Conservation (phyloP, 2,113 vertebrate genomes). For the Takifugu flavidus region DNA sequence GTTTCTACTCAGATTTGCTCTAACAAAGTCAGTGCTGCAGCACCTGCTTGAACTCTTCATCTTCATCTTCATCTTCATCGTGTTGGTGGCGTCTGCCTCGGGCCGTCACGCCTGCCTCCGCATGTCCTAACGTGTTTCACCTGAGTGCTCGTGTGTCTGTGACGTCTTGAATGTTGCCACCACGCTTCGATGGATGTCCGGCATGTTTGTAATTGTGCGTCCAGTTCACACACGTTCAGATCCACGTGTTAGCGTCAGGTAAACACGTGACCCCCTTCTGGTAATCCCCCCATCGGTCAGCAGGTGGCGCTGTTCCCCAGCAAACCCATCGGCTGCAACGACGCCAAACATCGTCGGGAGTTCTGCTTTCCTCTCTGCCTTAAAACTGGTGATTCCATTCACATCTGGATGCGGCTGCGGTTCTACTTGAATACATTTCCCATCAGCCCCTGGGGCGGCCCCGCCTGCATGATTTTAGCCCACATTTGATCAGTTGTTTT, state of each 20-base stretch:
- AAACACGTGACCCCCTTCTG: conserved; percentile 26
- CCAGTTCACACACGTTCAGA: no score
- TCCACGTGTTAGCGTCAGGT: no score
- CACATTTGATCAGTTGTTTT: background rate
- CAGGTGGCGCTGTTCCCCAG: conserved; percentile 50
- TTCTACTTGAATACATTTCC: conserved; percentile 37
- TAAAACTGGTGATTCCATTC: conserved; percentile 34
- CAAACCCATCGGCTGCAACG: conserved; percentile 21
- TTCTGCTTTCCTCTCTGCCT: conserved; percentile 40
- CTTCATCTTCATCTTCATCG: conserved; percentile 36
- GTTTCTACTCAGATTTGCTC: conserved; percentile 14
- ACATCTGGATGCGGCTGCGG: background rate
- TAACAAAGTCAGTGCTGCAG: conserved; percentile 36
- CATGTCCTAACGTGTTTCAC: conserved; percentile 28
- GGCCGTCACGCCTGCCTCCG: conserved; percentile 75
- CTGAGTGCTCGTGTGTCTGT: background rate
- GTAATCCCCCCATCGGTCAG: conserved; percentile 53
- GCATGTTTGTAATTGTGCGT: conserved; percentile 29
- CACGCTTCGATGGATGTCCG: conserved; percentile 9
- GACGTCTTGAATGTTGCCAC: conserved; percentile 9
- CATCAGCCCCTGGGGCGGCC: conserved; percentile 31
- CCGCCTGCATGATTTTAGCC: conserved; percentile 11
- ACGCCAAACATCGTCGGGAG: conserved; percentile 16
- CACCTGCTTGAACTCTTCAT: conserved; percentile 29
- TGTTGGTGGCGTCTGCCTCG: conserved; percentile 67